phyloP scores from a whole-genome alignment of 2,888 invertebrate species.

The Xanthorhoe designata region DNA sequence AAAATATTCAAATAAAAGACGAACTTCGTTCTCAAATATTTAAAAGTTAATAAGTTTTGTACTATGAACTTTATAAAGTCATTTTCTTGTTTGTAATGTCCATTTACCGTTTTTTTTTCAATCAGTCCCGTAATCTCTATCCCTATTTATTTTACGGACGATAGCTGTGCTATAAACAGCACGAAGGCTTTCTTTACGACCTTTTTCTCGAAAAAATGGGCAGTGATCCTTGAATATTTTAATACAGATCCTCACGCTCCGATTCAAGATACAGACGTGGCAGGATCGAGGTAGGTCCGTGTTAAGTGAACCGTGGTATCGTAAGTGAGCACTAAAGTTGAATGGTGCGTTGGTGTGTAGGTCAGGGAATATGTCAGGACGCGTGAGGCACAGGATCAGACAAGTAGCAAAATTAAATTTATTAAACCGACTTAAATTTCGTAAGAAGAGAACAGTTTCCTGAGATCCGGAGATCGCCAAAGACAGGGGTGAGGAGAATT shows the following conservation, averaged over 20 bases:
- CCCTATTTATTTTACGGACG: constrained; percentile 6
- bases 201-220: constrained; percentile 28
- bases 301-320: neutral
- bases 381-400: too few relatives aligned
- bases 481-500: too few relatives aligned
- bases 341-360: neutral
- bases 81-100: neutral
- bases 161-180: constrained; percentile 11
- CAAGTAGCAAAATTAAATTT: too few relatives aligned
- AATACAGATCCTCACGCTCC: constrained; percentile 31
- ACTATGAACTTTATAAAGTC: neutral
- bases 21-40: neutral
- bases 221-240: constrained; percentile 38
- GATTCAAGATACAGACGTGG: neutral
- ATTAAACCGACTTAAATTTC: too few relatives aligned
- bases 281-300: neutral
- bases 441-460: too few relatives aligned
- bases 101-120: neutral
- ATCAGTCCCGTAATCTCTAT: neutral
- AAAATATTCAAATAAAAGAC: neutral
- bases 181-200: constrained; percentile 20
- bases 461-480: too few relatives aligned
- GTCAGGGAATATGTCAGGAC: neutral
- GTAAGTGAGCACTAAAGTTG: neutral
- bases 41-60: too few relatives aligned